Percentiles rank a stretch among this genome's conserved stretches.
phyloP scores from a whole-genome alignment of 2,888 invertebrate genomes.

The Polydrusus cervinus region DNA sequence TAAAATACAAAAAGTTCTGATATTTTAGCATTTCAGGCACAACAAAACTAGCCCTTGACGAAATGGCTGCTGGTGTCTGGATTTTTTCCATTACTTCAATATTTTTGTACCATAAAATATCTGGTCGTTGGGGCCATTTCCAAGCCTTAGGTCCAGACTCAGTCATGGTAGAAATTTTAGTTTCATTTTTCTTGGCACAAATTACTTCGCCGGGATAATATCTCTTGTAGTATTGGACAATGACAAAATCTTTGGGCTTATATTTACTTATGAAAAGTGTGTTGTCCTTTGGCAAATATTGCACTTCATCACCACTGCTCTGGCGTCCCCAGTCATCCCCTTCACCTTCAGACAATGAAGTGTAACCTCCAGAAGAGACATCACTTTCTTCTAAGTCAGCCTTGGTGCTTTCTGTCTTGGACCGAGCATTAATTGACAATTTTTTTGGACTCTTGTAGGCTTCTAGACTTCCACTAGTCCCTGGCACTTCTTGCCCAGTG shows the following conservation, averaged over 20 bases:
- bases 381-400: constrained; percentile 28
- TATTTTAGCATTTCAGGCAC: constrained; percentile 23
- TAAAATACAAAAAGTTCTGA: constrained; percentile 4
- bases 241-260: constrained; percentile 25
- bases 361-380: constrained; percentile 15
- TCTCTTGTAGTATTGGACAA: constrained; percentile 15
- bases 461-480: too few relatives aligned
- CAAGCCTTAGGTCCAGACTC: constrained; percentile 12
- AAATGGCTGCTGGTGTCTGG: constrained; percentile 1
- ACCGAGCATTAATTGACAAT: constrained; percentile 10
- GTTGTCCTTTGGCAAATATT: constrained; percentile 1
- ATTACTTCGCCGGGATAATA: constrained; percentile 24
- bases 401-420: constrained; percentile 1
- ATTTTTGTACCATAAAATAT: constrained; percentile 28
- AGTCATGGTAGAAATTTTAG: constrained; percentile 14
- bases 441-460: too few relatives aligned
- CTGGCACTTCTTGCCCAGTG: too few relatives aligned
- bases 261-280: constrained; percentile 5
- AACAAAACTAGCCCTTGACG: constrained; percentile 22
- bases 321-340: constrained; percentile 22
- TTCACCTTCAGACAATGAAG: constrained; percentile 21
- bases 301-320: constrained; percentile 10
- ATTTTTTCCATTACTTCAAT: constrained; percentile 17
- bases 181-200: background rate
- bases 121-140: constrained; percentile 9